A percentile compares a stretch with the other conserved stretches of the same genome.
Evolutionary conservation across 2,113 vertebrate species (phyloP).

Genomic region (Lethenteron reissneri): DNA sequence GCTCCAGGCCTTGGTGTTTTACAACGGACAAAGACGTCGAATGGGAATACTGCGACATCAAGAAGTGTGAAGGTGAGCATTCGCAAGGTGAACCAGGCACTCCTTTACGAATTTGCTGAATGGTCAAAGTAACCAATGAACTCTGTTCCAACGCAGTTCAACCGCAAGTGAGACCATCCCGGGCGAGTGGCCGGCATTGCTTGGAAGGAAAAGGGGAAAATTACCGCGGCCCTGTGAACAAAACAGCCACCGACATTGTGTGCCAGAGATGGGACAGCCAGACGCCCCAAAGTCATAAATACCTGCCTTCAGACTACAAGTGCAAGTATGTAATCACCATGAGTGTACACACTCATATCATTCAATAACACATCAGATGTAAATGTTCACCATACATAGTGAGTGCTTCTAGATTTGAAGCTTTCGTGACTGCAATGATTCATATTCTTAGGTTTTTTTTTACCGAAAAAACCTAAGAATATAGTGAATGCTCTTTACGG

Average conservation of each 20-base stretch:
- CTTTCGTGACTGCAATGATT: no score
- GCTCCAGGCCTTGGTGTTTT: constrained; percentile 79
- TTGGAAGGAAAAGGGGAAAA: constrained; percentile 59
- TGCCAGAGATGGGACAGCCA: constrained; percentile 82
- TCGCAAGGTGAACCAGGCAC: no score
- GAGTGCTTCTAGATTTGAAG: no score
- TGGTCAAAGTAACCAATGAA: not conserved
- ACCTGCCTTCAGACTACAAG: constrained; percentile 48
- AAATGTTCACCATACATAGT: no score
- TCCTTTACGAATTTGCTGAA: constrained; percentile 7
- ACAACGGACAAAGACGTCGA: constrained; percentile 36
- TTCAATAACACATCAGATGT: no score
- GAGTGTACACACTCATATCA: no score
- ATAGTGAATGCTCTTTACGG: no score
- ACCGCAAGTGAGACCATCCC: not conserved
- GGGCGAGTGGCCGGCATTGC: constrained; percentile 19
- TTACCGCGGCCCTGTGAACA: constrained; percentile 52
- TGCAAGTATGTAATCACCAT: constrained; percentile 48
- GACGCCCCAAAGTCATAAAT: constrained; percentile 52
- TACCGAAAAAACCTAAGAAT: no score
- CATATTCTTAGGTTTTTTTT: no score
- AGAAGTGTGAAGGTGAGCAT: constrained; percentile 21
- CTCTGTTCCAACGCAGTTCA: not conserved
- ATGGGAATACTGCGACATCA: constrained; percentile 53
- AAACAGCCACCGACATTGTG: constrained; percentile 47